phyloP scores from a whole-genome alignment of 2,888 invertebrate species.

The Lepidocyrtinus sp. region DNA sequence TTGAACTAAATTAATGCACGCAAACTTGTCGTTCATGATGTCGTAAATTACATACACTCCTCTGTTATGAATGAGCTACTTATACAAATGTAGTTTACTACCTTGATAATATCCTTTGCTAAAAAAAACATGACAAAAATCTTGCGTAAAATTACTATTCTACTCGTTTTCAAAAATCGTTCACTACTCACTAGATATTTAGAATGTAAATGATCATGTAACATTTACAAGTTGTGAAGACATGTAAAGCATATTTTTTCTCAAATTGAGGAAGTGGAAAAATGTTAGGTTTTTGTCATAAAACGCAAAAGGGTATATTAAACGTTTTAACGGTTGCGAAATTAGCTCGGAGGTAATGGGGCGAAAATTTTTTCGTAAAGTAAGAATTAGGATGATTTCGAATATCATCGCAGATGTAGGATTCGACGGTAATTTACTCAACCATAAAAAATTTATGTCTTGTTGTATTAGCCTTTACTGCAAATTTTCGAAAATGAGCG shows the following conservation, averaged over 20 bases:
- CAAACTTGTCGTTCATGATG: neutral
- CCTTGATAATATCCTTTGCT: too few relatives aligned
- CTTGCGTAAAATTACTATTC: neutral
- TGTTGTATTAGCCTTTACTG: too few relatives aligned
- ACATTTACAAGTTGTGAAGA: too few relatives aligned
- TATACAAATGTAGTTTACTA: neutral
- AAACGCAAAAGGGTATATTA: neutral
- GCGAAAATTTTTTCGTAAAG: too few relatives aligned
- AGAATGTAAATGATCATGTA: too few relatives aligned
- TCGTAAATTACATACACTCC: neutral
- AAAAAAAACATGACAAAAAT: neutral
- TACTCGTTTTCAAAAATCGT: neutral
- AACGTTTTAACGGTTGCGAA: neutral
- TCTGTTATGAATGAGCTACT: neutral
- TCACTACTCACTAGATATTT: too few relatives aligned
- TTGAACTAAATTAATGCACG: neutral
- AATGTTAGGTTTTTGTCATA: neutral
- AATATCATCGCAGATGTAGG: too few relatives aligned
- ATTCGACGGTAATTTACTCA: too few relatives aligned
- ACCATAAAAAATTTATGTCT: too few relatives aligned
- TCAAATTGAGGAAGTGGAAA: neutral
- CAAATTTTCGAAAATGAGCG: too few relatives aligned
- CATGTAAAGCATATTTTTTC: neutral
- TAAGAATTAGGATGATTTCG: too few relatives aligned
- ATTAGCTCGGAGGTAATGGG: neutral